phyloP scores from a whole-genome alignment of 2,888 invertebrate genomes.

The Girardia tigrina region DNA sequence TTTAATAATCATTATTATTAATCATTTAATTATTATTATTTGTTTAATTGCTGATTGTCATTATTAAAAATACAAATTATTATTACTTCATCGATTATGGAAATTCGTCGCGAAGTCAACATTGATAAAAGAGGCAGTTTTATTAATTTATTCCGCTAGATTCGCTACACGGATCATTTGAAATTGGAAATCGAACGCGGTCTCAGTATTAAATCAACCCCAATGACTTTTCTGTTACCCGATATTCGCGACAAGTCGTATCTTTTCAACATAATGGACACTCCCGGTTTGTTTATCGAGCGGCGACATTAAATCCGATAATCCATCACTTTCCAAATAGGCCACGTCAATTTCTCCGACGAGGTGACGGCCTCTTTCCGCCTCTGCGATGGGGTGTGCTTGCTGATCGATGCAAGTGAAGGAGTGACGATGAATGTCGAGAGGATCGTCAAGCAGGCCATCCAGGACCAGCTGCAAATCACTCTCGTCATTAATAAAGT shows the following conservation, averaged over 20 bases:
- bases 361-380: constrained; percentile 92
- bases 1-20: too few relatives aligned
- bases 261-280: constrained; percentile 87
- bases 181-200: constrained; percentile 77
- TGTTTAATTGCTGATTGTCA: too few relatives aligned
- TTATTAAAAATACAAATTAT: too few relatives aligned
- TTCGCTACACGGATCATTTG: constrained; percentile 78
- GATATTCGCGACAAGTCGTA: constrained; percentile 90
- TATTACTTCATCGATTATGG: too few relatives aligned
- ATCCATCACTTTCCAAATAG: too few relatives aligned
- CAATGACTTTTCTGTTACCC: constrained; percentile 78
- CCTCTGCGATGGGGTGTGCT: constrained; percentile 70
- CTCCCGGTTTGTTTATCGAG: too few relatives aligned
- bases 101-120: too few relatives aligned
- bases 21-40: too few relatives aligned
- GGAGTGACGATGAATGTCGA: constrained; percentile 96
- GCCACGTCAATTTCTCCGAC: constrained; percentile 97
- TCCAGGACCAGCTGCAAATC: constrained; percentile 70
- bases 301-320: too few relatives aligned
- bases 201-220: constrained; percentile 87
- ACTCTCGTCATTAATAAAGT: constrained; percentile 93
- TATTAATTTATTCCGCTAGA: constrained; percentile 40
- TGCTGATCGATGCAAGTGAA: constrained; percentile 94
- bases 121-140: too few relatives aligned
- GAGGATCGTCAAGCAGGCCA: constrained; percentile 79